Evolutionary conservation across 2,113 vertebrate genomes (phyloP).

Genomic region (Capreolus pygargus): DNA sequence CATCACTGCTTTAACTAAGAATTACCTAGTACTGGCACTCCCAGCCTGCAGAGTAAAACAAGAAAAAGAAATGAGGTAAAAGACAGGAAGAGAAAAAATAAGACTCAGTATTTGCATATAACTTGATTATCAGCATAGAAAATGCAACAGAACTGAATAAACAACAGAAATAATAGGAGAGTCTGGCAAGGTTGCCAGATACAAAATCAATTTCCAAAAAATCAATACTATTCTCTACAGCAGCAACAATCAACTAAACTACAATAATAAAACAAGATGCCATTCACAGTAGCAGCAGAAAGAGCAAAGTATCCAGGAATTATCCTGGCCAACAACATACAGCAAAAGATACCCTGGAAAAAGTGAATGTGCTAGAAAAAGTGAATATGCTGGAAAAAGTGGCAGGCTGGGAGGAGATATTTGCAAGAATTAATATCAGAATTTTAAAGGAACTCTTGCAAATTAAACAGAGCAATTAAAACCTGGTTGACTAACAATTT

Average conservation of each 20-base stretch:
- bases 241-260: not conserved
- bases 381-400: not conserved
- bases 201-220: not conserved
- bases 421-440: not conserved
- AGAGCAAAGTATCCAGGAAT: not conserved
- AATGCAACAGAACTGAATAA: not conserved
- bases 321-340: not conserved
- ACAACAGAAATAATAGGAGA: not conserved
- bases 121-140: constrained; percentile 25
- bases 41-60: not conserved
- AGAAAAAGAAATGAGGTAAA: constrained; percentile 8
- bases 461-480: not conserved
- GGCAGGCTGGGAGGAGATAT: not conserved
- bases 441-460: not conserved
- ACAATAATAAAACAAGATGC: not conserved
- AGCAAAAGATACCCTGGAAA: not conserved
- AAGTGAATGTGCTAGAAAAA: not conserved
- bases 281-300: not conserved
- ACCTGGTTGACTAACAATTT: not conserved
- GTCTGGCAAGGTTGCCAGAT: not conserved
- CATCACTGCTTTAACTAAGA: not conserved
- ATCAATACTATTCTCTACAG: not conserved
- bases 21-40: not conserved
- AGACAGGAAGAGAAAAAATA: not conserved
- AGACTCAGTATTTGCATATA: not conserved